These are phyloP conservation scores for Helicoverpa armigera DNA, from an alignment of 1,140 invertebrate species.

Conservation along the genomic window DNA sequence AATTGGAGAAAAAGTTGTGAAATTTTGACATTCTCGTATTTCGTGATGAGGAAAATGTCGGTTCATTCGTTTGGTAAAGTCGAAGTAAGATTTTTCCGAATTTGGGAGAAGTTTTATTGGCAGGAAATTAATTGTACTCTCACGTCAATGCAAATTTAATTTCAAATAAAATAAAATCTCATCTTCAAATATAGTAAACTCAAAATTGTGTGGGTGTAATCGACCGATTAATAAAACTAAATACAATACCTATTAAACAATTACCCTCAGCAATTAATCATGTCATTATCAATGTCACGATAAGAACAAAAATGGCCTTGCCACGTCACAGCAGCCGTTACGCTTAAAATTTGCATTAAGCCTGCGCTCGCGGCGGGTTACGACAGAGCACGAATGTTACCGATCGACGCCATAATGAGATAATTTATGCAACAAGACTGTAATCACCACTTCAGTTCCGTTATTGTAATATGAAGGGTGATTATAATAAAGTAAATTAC, in stretches of 20 bases:
- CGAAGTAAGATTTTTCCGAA: neutral
- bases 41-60: neutral
- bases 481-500: constrained; percentile 3
- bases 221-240: neutral
- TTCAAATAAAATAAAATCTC: no score
- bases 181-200: no score
- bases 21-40: neutral
- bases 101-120: no score
- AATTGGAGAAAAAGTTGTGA: constrained; percentile 34
- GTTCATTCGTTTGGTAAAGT: neutral
- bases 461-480: constrained; percentile 4
- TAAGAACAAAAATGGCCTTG: constrained; percentile 20
- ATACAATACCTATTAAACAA: neutral
- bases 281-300: constrained; percentile 9
- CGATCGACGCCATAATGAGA: constrained; percentile 19
- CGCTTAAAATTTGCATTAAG: constrained; percentile 19
- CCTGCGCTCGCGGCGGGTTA: neutral
- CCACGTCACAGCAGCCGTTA: constrained; percentile 1
- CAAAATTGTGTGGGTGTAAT: neutral
- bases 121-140: no score
- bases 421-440: constrained; percentile 33
- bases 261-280: neutral
- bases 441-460: neutral
- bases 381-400: constrained; percentile 10
- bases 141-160: no score